These are phyloP conservation scores for Mohoua ochrocephala DNA, from an alignment of 2,113 vertebrate genomes.

Conservation along the genomic window DNA sequence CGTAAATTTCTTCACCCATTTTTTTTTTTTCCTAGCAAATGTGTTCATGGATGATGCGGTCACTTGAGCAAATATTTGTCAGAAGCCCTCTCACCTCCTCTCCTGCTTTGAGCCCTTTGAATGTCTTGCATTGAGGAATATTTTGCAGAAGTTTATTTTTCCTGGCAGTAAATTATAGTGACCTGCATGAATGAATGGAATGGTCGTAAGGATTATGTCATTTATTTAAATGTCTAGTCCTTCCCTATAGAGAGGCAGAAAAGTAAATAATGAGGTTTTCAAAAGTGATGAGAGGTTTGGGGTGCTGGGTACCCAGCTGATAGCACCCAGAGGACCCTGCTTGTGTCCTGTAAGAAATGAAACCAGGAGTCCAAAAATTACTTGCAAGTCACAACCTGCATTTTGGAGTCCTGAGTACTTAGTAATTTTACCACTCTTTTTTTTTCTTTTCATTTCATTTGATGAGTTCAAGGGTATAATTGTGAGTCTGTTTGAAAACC, in stretches of 20 bases:
- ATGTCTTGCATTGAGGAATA: constrained; percentile 48
- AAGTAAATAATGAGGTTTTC: constrained; percentile 41
- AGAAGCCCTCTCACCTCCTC: constrained; percentile 20
- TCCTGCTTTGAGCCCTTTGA: constrained; percentile 23
- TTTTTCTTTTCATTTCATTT: neutral
- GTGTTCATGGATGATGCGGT: neutral
- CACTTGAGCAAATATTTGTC: constrained; percentile 59
- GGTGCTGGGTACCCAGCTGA: neutral
- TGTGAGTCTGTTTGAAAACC: neutral
- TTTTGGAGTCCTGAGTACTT: rapidly evolving
- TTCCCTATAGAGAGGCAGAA: constrained; percentile 46
- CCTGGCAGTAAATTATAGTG: constrained; percentile 47
- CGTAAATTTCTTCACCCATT: neutral
- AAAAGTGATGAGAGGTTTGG: neutral
- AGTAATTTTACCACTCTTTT: neutral
- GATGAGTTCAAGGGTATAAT: neutral
- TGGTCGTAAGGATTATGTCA: constrained; percentile 59
- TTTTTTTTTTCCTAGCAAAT: neutral
- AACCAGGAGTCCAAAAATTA: neutral
- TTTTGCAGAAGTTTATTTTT: constrained; percentile 61
- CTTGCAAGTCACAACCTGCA: neutral
- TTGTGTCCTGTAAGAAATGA: neutral
- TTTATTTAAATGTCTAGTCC: constrained; percentile 62
- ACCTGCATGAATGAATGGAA: constrained; percentile 61
- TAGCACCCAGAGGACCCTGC: neutral